Evolutionary conservation across 2,888 invertebrate species (phyloP), one percentile per base, ranked within the genome.

Genomic region (Epinotia bilunana): DNA sequence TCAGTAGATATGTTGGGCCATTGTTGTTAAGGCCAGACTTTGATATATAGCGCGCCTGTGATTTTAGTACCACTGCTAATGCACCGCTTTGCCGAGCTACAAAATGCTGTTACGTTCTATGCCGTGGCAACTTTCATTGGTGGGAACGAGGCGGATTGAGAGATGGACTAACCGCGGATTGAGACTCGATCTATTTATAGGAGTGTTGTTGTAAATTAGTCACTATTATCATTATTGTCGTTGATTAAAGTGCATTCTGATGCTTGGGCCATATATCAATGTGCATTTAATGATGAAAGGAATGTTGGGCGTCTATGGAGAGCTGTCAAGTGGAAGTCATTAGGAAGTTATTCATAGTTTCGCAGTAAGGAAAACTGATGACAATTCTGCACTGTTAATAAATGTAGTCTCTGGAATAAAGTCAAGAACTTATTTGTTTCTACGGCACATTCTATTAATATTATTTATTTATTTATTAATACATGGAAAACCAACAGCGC

Each of bases 11-110:
- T 60, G 65, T 60, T 62, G 18, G 18, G 16, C 63, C 65, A 71
- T 71, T 74, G 74, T 74, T 71, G 71, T 74, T 71, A 74, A 74
- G 60, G 23, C 43, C 18, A n/a, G 65, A 74, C 74, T 43, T 70
- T 74, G 71, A 74, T 74, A 53, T 74, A 74, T 58, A 63, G 60
- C 63, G 58, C 23, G 64, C 74, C 65, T 55, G 62, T 16, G 23
- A 55, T 71, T 71, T 74, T 71, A 74, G 70, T 65, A 33, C 64
- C 43, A 33, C 23, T n/a, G 62, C 70, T 70, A 74, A 23, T 60
- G 70, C 60, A 55, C 43, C 49, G 55, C 68, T 57, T 60, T 53
- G 64, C 64, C 49, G 53, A 62, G 58, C 33, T 49, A 43, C 13
- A 64, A 74, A 64, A 58, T 12, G 49, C 58, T 70, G 33, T 69